Base-by-base conservation (phyloP, 2,888 invertebrate species). In the Polymixis flavicincta region DNA sequence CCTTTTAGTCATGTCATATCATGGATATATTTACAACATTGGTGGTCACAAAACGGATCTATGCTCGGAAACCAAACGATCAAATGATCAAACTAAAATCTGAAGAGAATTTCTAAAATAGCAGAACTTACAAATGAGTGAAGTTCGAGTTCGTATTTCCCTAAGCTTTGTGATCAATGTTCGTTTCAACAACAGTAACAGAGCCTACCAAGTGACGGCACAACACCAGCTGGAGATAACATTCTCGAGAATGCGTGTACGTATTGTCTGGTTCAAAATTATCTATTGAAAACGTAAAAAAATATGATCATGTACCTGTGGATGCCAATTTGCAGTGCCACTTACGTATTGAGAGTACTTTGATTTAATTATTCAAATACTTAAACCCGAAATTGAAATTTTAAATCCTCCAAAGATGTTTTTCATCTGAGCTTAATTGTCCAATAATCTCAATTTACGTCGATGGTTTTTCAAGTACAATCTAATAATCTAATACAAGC, bases 71-170 rank as follows among this genome's bases (percentile, higher is more conserved):
- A 32, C 60, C 28, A 32, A n/a, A n/a, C n/a, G n/a, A n/a, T n/a
- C n/a, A n/a, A n/a, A n/a, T 22, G 50, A 19, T 52, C 32, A 48
- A 80, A 73, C 52, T 50, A 63, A 57, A 81, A 81, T 75, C 32
- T 50, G 54, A 71, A 64, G 25, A 54, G n/a, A 45, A 22, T 52
- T 52, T 61, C 6, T 60, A 7, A 5, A 61, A 69, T n/a, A 22
- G 32, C 14, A 17, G 25, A 59, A 76, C 22, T 42, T 52, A 32
- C 25, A 74, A 7, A 48, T 55, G 54, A 9, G 32, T 19, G 42
- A 57, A 45, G n/a, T 32, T 4, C 37, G 19, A 79, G 19, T 52
- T 60, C n/a, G 52, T 4, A 19, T 22, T 59, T 68, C 32, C 1
- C 17, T 13, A 19, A 25, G 37, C 45, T 71, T 67, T 55, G 45